phyloP scores from a whole-genome alignment of 2,797 vertebrate genomes.

The Chiropotes sagulatus region DNA sequence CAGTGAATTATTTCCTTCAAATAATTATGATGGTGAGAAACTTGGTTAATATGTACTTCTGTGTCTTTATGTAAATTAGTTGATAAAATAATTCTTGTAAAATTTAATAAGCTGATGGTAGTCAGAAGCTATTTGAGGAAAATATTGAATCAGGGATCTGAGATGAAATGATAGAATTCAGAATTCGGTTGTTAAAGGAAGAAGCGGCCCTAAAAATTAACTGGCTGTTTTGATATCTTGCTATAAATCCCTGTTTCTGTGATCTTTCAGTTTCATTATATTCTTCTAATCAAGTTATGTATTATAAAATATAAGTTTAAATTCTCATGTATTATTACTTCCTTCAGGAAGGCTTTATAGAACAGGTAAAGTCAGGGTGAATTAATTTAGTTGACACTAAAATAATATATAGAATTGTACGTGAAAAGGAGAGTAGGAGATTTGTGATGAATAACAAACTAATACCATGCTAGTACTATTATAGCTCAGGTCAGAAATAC shows the following conservation, averaged over 20 bases:
- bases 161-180: background rate
- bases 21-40: slow-evolving; percentile 43
- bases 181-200: background rate
- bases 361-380: background rate
- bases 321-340: background rate
- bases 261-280: background rate
- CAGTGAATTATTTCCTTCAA: background rate
- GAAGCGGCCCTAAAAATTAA: background rate
- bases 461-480: background rate
- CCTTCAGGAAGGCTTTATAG: background rate
- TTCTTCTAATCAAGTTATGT: background rate
- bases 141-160: background rate
- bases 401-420: background rate
- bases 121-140: background rate
- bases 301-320: slow-evolving; percentile 22
- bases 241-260: background rate
- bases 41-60: background rate
- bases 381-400: background rate
- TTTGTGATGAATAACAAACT: background rate
- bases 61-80: background rate
- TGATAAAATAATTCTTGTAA: slow-evolving; percentile 10
- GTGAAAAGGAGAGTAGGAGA: background rate
- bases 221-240: background rate
- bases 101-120: background rate
- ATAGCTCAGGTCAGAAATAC: background rate